Evolutionary conservation across 2,888 invertebrate species (phyloP).

Genomic region (Helicoverpa assulta): DNA sequence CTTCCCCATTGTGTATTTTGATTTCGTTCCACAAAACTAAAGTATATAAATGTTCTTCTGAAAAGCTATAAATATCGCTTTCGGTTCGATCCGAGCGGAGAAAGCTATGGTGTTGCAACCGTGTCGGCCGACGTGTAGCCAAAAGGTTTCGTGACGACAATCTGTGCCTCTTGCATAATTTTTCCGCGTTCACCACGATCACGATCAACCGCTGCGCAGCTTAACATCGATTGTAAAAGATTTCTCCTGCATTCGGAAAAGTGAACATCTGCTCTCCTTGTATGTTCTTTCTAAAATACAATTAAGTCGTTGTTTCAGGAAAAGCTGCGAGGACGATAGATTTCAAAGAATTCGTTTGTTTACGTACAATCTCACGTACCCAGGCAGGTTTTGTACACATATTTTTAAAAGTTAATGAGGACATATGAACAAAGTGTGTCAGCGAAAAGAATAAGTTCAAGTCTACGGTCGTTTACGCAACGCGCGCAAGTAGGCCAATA

Average conservation of each 20-base stretch:
- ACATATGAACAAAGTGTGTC: slow-evolving; percentile 69
- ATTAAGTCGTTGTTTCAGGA: neutral
- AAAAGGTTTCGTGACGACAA: slow-evolving; percentile 84
- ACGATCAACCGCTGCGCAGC: slow-evolving; percentile 66
- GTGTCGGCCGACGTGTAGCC: slow-evolving; percentile 71
- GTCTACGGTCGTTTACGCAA: slow-evolving; percentile 87
- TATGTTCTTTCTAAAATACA: neutral
- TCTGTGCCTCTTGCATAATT: slow-evolving; percentile 81
- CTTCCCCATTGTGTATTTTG: neutral
- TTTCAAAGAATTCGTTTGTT: neutral
- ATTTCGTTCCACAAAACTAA: slow-evolving; percentile 24
- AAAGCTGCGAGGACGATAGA: neutral
- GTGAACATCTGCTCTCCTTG: slow-evolving; percentile 20
- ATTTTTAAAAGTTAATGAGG: slow-evolving; percentile 16
- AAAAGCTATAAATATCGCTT: slow-evolving; percentile 69
- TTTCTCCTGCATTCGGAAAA: slow-evolving; percentile 51
- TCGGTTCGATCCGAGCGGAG: slow-evolving; percentile 73
- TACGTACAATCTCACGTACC: neutral
- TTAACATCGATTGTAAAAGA: slow-evolving; percentile 67
- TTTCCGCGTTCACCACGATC: slow-evolving; percentile 71
- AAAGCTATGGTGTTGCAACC: slow-evolving; percentile 85
- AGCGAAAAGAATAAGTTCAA: slow-evolving; percentile 84
- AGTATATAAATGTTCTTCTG: slow-evolving; percentile 39
- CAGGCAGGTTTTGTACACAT: neutral
- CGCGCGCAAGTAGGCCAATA: slow-evolving; percentile 83